These are phyloP conservation scores for Drosophila multiciliata DNA, from an alignment of 2,888 invertebrate genomes.

Conservation along the genomic window DNA sequence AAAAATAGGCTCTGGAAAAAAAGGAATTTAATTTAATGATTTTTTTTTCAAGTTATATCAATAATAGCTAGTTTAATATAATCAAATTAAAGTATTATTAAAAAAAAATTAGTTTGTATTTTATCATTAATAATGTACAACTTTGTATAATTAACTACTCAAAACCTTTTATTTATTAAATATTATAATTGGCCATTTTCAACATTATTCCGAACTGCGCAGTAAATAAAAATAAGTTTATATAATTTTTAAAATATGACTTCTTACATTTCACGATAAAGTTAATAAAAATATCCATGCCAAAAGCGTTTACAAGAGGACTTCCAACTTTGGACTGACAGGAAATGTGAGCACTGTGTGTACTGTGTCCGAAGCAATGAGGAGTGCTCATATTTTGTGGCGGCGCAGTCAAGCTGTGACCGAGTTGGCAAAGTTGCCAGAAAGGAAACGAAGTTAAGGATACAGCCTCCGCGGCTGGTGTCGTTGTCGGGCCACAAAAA, in stretches of 20 bases:
- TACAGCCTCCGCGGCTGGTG: background rate
- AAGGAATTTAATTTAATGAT: too few species aligned
- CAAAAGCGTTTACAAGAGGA: constrained; percentile 13
- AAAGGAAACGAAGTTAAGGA: constrained; percentile 23
- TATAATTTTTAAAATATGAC: background rate
- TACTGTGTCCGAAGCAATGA: constrained; percentile 41
- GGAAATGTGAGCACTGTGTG: constrained; percentile 32
- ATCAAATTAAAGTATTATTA: background rate
- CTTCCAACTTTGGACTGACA: background rate
- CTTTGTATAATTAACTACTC: background rate
- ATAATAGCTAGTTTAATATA: background rate
- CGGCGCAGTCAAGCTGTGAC: constrained; percentile 26
- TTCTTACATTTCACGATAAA: background rate
- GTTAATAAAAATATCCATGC: constrained; percentile 23
- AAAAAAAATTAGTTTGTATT: background rate
- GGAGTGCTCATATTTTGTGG: constrained; percentile 53
- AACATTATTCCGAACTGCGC: background rate
- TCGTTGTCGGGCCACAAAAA: constrained; percentile 22
- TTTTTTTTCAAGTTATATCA: background rate
- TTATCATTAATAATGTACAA: background rate
- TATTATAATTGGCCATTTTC: background rate
- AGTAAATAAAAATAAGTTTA: background rate
- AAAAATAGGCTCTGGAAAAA: background rate
- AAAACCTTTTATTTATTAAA: background rate
- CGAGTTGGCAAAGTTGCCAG: constrained; percentile 28